These are phyloP conservation scores for Neodon shergylaensis DNA, from an alignment of 2,113 vertebrate species.

Conservation along the genomic window DNA sequence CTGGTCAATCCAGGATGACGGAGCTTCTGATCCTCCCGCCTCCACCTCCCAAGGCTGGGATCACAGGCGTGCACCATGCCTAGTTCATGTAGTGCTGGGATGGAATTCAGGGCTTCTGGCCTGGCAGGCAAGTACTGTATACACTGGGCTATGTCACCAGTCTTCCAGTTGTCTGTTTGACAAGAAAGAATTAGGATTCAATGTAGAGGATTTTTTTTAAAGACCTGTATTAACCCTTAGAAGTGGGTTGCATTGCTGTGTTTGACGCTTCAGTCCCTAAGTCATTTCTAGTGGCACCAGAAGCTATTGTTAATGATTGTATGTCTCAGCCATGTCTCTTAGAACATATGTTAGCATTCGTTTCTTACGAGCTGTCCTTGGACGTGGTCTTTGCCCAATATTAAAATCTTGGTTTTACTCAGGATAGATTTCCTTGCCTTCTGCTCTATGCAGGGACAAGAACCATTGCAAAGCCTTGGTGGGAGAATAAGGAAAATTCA, in stretches of 20 bases:
- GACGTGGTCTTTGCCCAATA: neutral
- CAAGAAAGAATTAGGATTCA: neutral
- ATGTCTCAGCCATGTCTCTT: neutral
- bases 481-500: neutral
- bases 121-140: neutral
- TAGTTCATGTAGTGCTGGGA: rapidly evolving
- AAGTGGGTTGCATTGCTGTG: neutral
- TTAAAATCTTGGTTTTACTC: neutral
- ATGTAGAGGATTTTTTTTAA: slow-evolving; percentile 1
- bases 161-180: neutral
- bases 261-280: neutral
- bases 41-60: neutral
- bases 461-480: neutral
- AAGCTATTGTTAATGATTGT: neutral
- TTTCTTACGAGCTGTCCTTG: neutral
- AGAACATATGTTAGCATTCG: neutral
- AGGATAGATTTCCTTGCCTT: neutral
- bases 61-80: too few species aligned
- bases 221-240: neutral
- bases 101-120: neutral
- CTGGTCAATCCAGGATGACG: neutral
- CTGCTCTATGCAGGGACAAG: neutral
- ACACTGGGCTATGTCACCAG: neutral
- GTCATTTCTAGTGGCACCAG: neutral
- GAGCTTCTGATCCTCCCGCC: neutral